A percentile compares a stretch with the other conserved stretches of the same genome.
phyloP scores from a whole-genome alignment of 2,888 invertebrate genomes.

The Drepanosiphum platanoidis region DNA sequence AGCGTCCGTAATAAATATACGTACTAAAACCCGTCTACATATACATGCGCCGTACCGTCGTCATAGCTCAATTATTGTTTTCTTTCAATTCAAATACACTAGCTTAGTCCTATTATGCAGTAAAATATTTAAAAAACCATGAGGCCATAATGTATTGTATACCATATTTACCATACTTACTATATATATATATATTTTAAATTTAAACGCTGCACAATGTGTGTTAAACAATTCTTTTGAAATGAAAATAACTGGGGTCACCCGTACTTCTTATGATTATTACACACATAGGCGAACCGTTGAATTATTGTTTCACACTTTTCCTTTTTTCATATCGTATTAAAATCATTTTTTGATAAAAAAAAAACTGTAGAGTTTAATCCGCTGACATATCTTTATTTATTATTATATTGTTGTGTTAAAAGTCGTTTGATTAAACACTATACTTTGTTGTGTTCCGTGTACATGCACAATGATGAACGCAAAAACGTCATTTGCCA shows the following conservation, averaged over 20 bases:
- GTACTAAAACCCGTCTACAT: constrained; percentile 16
- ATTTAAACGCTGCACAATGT: constrained; percentile 2
- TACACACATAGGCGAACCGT: not conserved
- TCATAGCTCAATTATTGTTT: constrained; percentile 33
- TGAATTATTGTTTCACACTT: constrained; percentile 5
- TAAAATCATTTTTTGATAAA: constrained; percentile 10
- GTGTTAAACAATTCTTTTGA: constrained; percentile 52
- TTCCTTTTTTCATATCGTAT: not conserved
- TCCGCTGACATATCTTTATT: constrained; percentile 27
- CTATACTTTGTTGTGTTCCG: not conserved
- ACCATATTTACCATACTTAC: not conserved
- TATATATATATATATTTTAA: constrained; percentile 33
- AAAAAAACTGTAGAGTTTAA: constrained; percentile 7
- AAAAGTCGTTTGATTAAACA: constrained; percentile 9
- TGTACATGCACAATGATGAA: not conserved
- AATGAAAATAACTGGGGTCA: not conserved
- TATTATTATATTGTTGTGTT: not conserved
- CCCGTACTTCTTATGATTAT: constrained; percentile 15
- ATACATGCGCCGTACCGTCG: not conserved
- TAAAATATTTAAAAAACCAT: constrained; percentile 49
- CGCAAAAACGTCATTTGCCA: not conserved
- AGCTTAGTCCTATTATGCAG: constrained; percentile 16
- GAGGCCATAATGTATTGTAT: constrained; percentile 17
- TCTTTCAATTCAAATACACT: constrained; percentile 14
- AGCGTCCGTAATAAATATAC: constrained; percentile 48